A percentile compares a stretch with the other conserved stretches of the same genome.
phyloP scores from a whole-genome alignment of 1,140 invertebrate species.

The Ceratosolen solmsi region DNA sequence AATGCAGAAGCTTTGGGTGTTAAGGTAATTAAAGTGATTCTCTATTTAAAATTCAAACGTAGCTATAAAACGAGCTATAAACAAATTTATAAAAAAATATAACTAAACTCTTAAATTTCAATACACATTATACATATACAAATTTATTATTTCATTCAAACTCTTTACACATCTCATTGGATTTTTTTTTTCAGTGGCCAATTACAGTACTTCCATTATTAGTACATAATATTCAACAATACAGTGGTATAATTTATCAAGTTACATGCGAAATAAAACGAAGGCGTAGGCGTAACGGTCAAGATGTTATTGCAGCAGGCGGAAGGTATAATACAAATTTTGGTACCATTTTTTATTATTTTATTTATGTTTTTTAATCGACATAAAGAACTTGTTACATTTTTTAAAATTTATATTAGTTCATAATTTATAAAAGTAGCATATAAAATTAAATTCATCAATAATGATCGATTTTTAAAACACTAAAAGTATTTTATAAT shows the following conservation, averaged over 20 bases:
- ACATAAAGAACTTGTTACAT: no score
- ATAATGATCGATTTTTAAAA: no score
- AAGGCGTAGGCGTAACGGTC: constrained; percentile 74
- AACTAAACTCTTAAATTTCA: no score
- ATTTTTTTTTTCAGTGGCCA: constrained; percentile 72
- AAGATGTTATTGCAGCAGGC: constrained; percentile 80
- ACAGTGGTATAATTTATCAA: constrained; percentile 83
- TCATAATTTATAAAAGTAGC: no score
- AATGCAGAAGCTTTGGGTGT: constrained; percentile 82
- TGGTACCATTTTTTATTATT: constrained; percentile 6
- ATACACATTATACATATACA: no score
- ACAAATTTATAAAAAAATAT: not conserved
- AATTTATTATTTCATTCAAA: no score
- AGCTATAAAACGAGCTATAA: not conserved
- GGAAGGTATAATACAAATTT: constrained; percentile 71
- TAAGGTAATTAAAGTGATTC: constrained; percentile 73
- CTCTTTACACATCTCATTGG: no score
- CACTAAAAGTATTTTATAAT: no score
- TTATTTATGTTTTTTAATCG: no score
- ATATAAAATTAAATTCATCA: no score
- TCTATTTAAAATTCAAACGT: not conserved
- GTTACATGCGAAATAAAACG: constrained; percentile 78
- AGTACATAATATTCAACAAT: constrained; percentile 78
- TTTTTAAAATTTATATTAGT: no score
- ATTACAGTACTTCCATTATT: constrained; percentile 78